A percentile compares a stretch with the other conserved stretches of the same genome.
Conservation (phyloP, 1,140 invertebrate species). For the Pseudomyrmex gracilis region DNA sequence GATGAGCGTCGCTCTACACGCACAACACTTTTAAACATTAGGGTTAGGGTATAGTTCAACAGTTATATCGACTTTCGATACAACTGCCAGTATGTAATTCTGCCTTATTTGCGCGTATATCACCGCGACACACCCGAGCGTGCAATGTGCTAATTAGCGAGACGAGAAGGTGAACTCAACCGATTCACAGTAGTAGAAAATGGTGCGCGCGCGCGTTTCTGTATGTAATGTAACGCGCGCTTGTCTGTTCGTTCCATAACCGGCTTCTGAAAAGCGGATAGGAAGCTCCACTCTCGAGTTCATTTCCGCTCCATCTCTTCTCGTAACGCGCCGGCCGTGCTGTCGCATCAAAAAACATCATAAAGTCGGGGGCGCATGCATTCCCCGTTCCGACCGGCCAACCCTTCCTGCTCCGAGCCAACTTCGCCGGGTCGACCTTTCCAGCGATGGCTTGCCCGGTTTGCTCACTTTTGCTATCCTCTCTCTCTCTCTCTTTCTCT, state of each 20-base stretch:
- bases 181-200: conserved; percentile 71
- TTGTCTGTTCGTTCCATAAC: conserved; percentile 70
- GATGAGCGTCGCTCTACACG: no score
- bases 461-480: neutral
- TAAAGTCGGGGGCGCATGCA: conserved; percentile 66
- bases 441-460: conserved; percentile 14
- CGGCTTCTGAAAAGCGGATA: conserved; percentile 70
- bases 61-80: no score
- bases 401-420: conserved; percentile 7
- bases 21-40: no score
- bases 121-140: neutral
- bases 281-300: conserved; percentile 73
- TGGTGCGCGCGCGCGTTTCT: neutral
- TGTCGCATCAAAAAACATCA: conserved; percentile 78
- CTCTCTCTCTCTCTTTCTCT: neutral
- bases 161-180: conserved; percentile 63
- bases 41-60: no score
- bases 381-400: conserved; percentile 19
- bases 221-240: conserved; percentile 25
- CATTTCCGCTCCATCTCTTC: conserved; percentile 72
- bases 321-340: conserved; percentile 16
- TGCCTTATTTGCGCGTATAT: conserved; percentile 13
- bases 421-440: neutral
- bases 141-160: conserved; percentile 58
- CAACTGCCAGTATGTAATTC: neutral